Conservation (phyloP, 1,140 invertebrate genomes). For the Centruroides vittatus region DNA sequence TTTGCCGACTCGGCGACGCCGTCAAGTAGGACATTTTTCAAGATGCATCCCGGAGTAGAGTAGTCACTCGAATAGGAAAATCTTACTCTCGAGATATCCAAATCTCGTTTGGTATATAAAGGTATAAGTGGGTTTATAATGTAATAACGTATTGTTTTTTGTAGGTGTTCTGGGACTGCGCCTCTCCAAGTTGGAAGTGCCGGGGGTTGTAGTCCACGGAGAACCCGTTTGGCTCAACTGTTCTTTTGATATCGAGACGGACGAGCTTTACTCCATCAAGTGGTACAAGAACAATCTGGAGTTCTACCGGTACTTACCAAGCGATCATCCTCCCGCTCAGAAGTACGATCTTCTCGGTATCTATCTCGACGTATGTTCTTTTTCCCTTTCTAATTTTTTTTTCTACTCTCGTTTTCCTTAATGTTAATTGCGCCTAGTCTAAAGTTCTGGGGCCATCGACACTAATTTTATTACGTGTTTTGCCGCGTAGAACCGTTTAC, state of each 20-base stretch:
- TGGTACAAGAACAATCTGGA: constrained; percentile 19
- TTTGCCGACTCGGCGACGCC: no score
- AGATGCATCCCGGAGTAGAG: no score
- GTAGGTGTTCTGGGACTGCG: constrained; percentile 5
- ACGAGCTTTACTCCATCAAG: constrained; percentile 17
- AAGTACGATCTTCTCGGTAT: constrained; percentile 19
- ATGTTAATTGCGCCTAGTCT: no score
- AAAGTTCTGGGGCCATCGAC: no score
- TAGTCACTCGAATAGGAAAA: no score
- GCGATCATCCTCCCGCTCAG: constrained; percentile 17
- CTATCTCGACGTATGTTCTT: constrained; percentile 18
- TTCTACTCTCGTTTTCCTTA: not conserved
- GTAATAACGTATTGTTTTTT: not conserved
- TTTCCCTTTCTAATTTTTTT: not conserved
- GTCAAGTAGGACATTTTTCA: no score
- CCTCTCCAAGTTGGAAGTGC: constrained; percentile 6
- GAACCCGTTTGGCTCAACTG: constrained; percentile 14
- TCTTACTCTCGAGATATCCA: no score
- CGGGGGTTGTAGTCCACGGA: constrained; percentile 13
- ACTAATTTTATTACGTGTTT: no score
- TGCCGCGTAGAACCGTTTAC: no score
- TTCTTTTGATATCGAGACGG: constrained; percentile 15
- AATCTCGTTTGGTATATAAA: no score
- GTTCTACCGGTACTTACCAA: constrained; percentile 19
- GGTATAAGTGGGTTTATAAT: no score